phyloP scores from a whole-genome alignment of 2,797 vertebrate genomes.

The Amblyraja radiata region DNA sequence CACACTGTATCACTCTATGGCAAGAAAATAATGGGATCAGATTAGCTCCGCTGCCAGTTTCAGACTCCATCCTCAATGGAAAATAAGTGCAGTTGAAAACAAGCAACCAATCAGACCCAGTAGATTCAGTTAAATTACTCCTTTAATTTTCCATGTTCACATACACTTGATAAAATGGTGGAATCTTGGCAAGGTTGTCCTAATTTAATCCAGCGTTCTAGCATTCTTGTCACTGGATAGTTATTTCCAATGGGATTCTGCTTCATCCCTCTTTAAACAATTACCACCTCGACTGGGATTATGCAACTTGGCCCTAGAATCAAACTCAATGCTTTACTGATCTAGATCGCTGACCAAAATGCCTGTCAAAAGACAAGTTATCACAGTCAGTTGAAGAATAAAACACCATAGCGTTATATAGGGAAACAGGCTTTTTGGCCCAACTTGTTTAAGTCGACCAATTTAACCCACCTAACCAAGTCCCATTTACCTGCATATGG shows the following conservation, averaged over 20 bases:
- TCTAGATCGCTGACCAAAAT: background rate
- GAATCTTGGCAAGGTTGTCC: too few relatives aligned
- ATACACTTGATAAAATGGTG: background rate
- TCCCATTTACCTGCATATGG: too few relatives aligned
- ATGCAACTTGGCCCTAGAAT: background rate
- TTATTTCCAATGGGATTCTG: background rate
- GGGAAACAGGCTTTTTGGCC: too few relatives aligned
- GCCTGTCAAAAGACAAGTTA: background rate
- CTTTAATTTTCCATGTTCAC: background rate
- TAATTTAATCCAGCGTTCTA: background rate
- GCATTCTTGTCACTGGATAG: background rate
- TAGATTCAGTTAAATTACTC: background rate
- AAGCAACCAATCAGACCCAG: background rate
- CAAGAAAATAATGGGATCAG: background rate
- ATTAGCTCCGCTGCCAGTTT: background rate
- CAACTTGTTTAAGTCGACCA: too few relatives aligned
- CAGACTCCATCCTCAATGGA: background rate
- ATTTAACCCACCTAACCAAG: too few relatives aligned
- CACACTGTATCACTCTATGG: too few relatives aligned
- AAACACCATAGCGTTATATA: background rate
- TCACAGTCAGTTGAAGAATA: background rate
- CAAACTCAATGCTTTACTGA: background rate
- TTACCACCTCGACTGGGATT: background rate
- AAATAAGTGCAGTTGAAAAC: background rate
- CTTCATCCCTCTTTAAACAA: background rate